Evolutionary conservation across 1,140 invertebrate genomes (phyloP), one percentile per base, ranked within the genome.

Genomic region (Acromyrmex echinatior): DNA sequence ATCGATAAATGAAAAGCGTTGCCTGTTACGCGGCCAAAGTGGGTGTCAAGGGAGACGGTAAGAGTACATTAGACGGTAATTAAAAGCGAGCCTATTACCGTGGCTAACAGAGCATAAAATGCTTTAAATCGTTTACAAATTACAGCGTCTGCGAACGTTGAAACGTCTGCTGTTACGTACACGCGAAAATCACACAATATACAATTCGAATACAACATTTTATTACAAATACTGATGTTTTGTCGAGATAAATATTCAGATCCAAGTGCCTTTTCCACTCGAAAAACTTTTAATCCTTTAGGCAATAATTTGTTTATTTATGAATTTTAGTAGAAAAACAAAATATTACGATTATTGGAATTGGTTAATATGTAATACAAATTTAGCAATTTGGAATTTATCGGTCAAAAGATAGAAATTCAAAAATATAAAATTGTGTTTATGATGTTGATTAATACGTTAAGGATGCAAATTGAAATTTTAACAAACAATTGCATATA

Each of bases 41-140:
- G 76, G 35, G 65, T 81, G 79, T 81, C 79, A 81, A 71, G 65
- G 31, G 66, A 60, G 66, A 81, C 51, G 79, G 65, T 71, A 45
- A 71, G 39, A 60, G 66, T 81, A 71, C 65, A 81, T 81, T 81
- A 81, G 51, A 71, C 79, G 79, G 71, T 87, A 90, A 90, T 90
- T 90, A 90, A 90, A 90, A 89, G 76, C 51, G 77, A 88, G 31
- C 53, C 77, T 70, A 89, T 90, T 90, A 89, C 66, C 73, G 60
- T 56, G 71, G 45, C 21, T 77, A 62, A 80, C 88, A 12, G 63
- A 56, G 71, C 49, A 63, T 58, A 80, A 0, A 49, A 70, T 74
- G 77, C 86, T 82, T 65, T 28, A 90, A 82, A 90, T 90, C 86
- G 81, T 89, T 86, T 88, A 86, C 68, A 89, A 89, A 89, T 84